A percentile compares a stretch with the other conserved stretches of the same genome.
Evolutionary conservation across 2,888 invertebrate genomes (phyloP).

Genomic region (Pelosia muscerda): DNA sequence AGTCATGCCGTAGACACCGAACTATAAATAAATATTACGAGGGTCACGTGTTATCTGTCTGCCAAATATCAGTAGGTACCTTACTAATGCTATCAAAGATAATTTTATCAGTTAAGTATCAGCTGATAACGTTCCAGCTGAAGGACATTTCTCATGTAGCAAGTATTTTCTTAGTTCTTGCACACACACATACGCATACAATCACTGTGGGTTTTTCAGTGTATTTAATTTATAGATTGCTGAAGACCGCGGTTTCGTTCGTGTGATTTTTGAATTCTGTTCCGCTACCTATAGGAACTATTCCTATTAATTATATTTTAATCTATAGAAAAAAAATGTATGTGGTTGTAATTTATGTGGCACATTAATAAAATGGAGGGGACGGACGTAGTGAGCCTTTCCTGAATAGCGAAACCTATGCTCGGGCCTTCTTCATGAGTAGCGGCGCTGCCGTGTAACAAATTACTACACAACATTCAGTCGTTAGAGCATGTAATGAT

Average conservation of each 20-base stretch:
- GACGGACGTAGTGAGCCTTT: no score
- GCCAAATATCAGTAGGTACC: constrained; percentile 23
- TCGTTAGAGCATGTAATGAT: no score
- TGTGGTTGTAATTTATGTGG: no score
- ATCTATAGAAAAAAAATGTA: no score
- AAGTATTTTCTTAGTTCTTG: not conserved
- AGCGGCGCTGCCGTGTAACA: no score
- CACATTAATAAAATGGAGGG: no score
- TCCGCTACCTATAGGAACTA: no score
- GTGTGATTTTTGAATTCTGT: no score
- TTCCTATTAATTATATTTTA: no score
- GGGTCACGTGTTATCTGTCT: constrained; percentile 21
- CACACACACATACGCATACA: not conserved
- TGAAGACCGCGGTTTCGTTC: not conserved
- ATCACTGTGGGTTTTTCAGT: not conserved
- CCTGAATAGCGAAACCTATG: no score
- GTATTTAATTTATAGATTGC: not conserved
- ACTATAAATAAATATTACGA: constrained; percentile 3
- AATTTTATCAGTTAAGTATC: constrained; percentile 17
- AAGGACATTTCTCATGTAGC: not conserved
- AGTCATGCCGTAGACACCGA: not conserved
- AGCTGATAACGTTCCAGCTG: not conserved
- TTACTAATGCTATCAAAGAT: constrained; percentile 20
- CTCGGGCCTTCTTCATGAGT: no score
- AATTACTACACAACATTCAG: no score